These are phyloP conservation scores for Ardeotis arabs DNA, from an alignment of 2,113 vertebrate species.

Conservation along the genomic window DNA sequence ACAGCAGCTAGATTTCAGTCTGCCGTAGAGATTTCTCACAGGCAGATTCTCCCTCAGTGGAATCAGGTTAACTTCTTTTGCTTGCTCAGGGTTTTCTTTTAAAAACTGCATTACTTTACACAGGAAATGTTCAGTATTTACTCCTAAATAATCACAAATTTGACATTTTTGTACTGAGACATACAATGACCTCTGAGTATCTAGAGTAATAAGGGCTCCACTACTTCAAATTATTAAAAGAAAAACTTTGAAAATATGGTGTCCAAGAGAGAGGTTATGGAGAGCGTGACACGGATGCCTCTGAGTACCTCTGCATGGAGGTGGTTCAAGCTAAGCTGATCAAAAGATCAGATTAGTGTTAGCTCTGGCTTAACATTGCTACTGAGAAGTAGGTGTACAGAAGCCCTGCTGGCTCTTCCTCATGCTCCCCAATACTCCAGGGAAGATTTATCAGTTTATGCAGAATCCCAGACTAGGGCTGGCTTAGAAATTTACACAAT, in stretches of 20 bases:
- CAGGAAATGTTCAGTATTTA: neutral
- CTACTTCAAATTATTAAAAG: neutral
- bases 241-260: neutral
- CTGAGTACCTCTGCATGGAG: neutral
- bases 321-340: neutral
- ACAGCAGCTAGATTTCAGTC: conserved; percentile 41
- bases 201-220: neutral
- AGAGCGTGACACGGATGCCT: neutral
- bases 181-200: neutral
- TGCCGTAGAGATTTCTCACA: conserved; percentile 47
- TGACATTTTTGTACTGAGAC: neutral
- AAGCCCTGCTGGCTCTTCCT: neutral
- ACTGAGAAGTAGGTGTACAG: neutral
- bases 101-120: neutral
- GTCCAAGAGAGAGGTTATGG: neutral
- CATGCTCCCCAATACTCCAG: neutral
- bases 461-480: neutral
- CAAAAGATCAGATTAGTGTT: neutral
- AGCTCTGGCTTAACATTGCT: neutral
- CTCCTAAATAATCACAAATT: neutral
- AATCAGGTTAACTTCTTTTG: conserved; percentile 30
- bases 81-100: conserved; percentile 29
- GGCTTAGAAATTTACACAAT: neutral
- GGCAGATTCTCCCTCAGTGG: neutral
- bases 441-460: neutral